These are phyloP conservation scores for Pharmacophagus antenor DNA, from an alignment of 2,888 invertebrate species.

Conservation along the genomic window DNA sequence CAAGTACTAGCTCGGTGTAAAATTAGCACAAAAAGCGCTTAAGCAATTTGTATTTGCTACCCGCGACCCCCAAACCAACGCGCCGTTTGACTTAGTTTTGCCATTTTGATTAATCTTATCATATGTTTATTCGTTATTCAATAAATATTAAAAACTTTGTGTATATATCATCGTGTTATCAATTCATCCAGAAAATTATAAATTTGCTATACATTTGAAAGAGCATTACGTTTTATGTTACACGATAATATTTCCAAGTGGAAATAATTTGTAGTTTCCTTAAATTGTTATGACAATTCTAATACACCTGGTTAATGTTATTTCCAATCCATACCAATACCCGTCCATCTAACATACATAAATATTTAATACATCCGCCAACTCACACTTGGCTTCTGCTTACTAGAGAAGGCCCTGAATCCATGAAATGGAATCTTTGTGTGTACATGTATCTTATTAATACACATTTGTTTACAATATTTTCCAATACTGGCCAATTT, in stretches of 20 bases:
- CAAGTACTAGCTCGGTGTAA: background rate
- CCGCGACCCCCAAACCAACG: constrained; percentile 2
- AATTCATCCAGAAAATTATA: constrained; percentile 7
- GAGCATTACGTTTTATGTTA: background rate
- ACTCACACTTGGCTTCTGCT: too few species aligned
- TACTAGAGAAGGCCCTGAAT: too few species aligned
- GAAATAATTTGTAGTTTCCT: too few species aligned
- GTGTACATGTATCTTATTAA: too few species aligned
- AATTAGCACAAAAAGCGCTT: background rate
- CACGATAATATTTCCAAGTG: background rate
- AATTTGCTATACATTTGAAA: background rate
- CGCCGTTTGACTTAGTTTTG: constrained; percentile 3
- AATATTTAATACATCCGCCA: too few species aligned
- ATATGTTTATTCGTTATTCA: constrained; percentile 10
- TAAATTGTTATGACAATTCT: too few species aligned
- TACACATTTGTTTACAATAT: too few species aligned
- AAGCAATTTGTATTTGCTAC: background rate
- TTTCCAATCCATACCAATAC: background rate
- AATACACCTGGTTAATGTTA: too few species aligned
- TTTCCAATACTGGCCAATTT: too few species aligned
- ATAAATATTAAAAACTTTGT: constrained; percentile 8
- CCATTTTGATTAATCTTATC: constrained; percentile 13
- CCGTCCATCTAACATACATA: too few species aligned
- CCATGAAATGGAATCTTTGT: too few species aligned
- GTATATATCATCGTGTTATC: background rate